Conservation (phyloP, 1,140 invertebrate genomes). For the Leptinotarsa texana region DNA sequence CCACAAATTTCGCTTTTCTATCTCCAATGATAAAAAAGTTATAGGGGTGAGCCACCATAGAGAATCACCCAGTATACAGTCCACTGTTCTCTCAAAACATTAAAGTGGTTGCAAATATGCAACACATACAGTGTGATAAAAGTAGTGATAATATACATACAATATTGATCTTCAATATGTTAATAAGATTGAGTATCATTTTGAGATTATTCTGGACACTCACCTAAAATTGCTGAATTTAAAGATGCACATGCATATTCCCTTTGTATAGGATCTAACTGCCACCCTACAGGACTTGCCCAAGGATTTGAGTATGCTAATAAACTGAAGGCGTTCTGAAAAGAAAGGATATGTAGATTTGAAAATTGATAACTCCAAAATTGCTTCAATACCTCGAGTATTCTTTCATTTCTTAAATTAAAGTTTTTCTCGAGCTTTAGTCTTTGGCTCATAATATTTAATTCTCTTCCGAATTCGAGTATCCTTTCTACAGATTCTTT, state of each 20-base stretch:
- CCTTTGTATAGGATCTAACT: slow-evolving; percentile 87
- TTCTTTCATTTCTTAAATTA: slow-evolving; percentile 87
- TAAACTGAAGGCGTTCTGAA: slow-evolving; percentile 94
- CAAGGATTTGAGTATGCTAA: slow-evolving; percentile 97
- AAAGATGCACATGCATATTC: slow-evolving; percentile 93
- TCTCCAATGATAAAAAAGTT: too few species aligned
- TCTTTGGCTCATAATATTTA: slow-evolving; percentile 87
- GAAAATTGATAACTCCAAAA: too few species aligned
- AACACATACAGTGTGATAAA: too few species aligned
- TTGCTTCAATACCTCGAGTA: slow-evolving; percentile 73
- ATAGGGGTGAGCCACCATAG: too few species aligned
- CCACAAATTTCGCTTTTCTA: too few species aligned
- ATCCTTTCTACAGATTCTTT: slow-evolving; percentile 84
- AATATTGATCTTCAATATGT: too few species aligned
- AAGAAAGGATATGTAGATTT: not conserved
- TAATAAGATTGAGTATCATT: too few species aligned
- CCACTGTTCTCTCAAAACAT: too few species aligned
- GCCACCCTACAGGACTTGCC: slow-evolving; percentile 94
- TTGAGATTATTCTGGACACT: slow-evolving; percentile 26
- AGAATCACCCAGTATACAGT: too few species aligned
- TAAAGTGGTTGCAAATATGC: too few species aligned
- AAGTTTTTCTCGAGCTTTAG: slow-evolving; percentile 81
- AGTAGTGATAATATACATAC: too few species aligned
- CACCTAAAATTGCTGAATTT: slow-evolving; percentile 95
- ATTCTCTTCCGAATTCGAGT: slow-evolving; percentile 90